Evolutionary conservation across 2,797 vertebrate genomes (phyloP), one percentile per base, ranked within the genome.

Genomic region (Carapus acus): DNA sequence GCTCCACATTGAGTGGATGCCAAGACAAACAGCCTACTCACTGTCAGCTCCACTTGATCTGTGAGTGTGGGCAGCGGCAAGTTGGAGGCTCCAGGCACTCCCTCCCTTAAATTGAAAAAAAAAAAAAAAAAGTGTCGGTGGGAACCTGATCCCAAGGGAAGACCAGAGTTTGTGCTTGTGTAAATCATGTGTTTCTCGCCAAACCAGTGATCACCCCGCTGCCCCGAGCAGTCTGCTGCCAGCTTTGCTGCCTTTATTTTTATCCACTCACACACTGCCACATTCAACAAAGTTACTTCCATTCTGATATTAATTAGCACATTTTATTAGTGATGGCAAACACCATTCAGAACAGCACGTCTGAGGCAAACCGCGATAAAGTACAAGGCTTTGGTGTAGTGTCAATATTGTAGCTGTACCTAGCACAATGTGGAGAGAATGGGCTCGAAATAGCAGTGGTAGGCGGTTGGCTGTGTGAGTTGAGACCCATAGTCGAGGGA

Each of bases 401-500:
- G n/a, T n/a, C n/a, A n/a, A 78, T 58, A 27, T 9, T 5, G 24
- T 9, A 27, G 5, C 24, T 27, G 9, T 49, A 37, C 62, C 46
- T 65, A 67, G 67, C 80, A 75, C 71, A 72, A 62, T 52, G 43
- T 54, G 41, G 54, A 65, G 63, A 64, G 62, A 73, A 67, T 54
- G 37, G 63, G 48, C 69, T 79, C 58, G 58, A 81, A 80, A 85
- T 80, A 76, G 77, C 65, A 64, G 46, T 27, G 71, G 66, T 55
- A 65, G 62, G 69, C 72, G 57, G 67, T n/a, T 53, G 69, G 74
- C 77, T 73, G 62, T 82, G 81, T 66, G 79, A 78, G 73, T 70
- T 75, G 82, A 83, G 81, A 76, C 70, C 65, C 43, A 45, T 73
- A 84, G 80, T 85, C 82, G 15, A 68, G 83, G 82, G 82, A 85